These are phyloP conservation scores for Drosophila lutescens DNA, from an alignment of 2,888 invertebrate species.

Conservation along the genomic window DNA sequence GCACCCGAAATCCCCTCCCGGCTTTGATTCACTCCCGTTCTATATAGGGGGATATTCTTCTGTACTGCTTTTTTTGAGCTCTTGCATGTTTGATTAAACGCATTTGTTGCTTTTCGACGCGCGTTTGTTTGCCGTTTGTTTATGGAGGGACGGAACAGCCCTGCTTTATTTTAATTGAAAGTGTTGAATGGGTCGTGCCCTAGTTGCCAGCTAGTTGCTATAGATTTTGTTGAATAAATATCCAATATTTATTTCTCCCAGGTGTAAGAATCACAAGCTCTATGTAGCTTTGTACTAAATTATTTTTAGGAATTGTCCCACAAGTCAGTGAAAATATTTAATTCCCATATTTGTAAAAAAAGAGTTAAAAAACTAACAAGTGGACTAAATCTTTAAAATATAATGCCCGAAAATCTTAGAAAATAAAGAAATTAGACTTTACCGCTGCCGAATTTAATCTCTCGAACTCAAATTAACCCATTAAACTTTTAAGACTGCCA, in stretches of 20 bases:
- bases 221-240: conserved; percentile 20
- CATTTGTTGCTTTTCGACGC: conserved; percentile 77
- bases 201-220: conserved; percentile 46
- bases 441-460: not conserved
- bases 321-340: no score
- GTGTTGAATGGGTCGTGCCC: conserved; percentile 32
- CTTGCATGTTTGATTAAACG: conserved; percentile 77
- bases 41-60: conserved; percentile 8
- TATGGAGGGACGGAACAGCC: conserved; percentile 37
- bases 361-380: no score
- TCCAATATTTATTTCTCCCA: conserved; percentile 13
- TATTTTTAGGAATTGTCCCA: not conserved
- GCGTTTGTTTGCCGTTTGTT: conserved; percentile 42
- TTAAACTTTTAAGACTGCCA: conserved; percentile 3
- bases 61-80: conserved; percentile 21
- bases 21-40: conserved; percentile 20
- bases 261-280: not conserved
- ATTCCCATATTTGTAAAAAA: no score
- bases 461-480: not conserved
- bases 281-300: not conserved
- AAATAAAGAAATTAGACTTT: not conserved
- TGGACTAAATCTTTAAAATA: not conserved
- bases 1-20: conserved; percentile 23
- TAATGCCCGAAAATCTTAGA: not conserved
- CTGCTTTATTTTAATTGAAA: conserved; percentile 53